Percentiles rank a stretch among this genome's conserved stretches.
Conservation (phyloP, 2,797 vertebrate species). For the Cirrhinus mrigala region DNA sequence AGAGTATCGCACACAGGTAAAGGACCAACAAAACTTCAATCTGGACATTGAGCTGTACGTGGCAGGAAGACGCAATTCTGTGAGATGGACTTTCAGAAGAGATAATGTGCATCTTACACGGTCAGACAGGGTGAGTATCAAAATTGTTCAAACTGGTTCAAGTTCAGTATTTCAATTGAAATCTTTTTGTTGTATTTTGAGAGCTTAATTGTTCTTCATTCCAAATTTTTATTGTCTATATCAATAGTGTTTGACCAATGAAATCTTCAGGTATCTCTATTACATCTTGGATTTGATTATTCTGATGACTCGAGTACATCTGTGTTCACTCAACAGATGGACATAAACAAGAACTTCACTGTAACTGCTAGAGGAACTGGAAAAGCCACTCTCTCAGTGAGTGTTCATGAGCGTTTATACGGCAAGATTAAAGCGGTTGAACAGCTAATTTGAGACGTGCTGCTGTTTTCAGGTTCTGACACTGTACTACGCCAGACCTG, state of each 20-base stretch:
- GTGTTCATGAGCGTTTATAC: slow-evolving; percentile 32
- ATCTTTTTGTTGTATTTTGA: too few species aligned
- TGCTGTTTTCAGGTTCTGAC: slow-evolving; percentile 79
- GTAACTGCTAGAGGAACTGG: slow-evolving; percentile 77
- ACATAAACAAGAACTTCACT: slow-evolving; percentile 60
- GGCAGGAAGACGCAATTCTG: slow-evolving; percentile 63
- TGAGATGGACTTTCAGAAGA: slow-evolving; percentile 67
- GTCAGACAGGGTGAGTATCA: too few species aligned
- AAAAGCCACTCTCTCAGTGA: slow-evolving; percentile 77
- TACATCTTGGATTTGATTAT: neutral
- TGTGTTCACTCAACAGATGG: slow-evolving; percentile 30
- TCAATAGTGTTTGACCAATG: too few species aligned
- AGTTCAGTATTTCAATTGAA: too few species aligned
- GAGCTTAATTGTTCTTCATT: neutral
- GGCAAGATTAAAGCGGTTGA: neutral
- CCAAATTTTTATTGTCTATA: neutral
- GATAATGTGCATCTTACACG: slow-evolving; percentile 29
- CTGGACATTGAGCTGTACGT: slow-evolving; percentile 81
- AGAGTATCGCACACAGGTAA: neutral
- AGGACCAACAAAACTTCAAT: slow-evolving; percentile 50
- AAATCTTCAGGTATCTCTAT: neutral
- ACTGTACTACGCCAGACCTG: slow-evolving; percentile 80
- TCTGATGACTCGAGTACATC: neutral
- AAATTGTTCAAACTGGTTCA: too few species aligned
- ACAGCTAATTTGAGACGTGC: neutral